Conservation (phyloP, 1,140 invertebrate species). For the Atta cephalotes region DNA sequence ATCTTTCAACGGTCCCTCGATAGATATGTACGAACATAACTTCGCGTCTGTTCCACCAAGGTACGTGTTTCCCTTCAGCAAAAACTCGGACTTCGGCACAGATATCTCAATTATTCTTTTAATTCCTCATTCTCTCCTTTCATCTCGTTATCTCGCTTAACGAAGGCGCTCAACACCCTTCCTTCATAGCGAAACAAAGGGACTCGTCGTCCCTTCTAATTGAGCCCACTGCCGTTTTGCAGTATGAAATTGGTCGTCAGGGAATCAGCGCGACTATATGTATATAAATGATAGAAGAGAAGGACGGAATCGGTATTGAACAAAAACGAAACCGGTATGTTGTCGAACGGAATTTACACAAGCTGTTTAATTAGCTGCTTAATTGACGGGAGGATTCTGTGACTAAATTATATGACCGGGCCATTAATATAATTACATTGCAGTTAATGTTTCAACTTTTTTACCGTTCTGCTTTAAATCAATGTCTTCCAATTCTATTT, state of each 20-base stretch:
- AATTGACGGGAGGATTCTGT: conserved; percentile 18
- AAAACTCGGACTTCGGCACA: neutral
- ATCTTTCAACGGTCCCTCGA: conserved; percentile 10
- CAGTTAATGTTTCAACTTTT: conserved; percentile 21
- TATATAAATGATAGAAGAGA: conserved; percentile 25
- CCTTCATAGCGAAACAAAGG: conserved; percentile 42
- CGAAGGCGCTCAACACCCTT: conserved; percentile 44
- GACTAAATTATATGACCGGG: conserved; percentile 21
- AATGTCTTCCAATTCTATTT: neutral
- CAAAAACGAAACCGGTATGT: conserved; percentile 41
- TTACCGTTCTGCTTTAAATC: neutral
- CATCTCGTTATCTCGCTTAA: conserved; percentile 63
- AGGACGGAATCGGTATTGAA: conserved; percentile 29
- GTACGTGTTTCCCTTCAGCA: neutral
- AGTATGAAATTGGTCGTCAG: conserved; percentile 56
- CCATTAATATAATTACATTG: conserved; percentile 39
- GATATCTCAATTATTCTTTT: conserved; percentile 58
- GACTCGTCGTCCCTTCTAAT: conserved; percentile 51
- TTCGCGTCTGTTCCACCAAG: neutral
- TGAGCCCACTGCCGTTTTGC: conserved; percentile 40
- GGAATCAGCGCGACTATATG: conserved; percentile 45
- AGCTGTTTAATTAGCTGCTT: conserved; percentile 52
- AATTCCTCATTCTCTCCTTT: conserved; percentile 49
- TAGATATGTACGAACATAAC: conserved; percentile 16
- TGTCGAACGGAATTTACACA: conserved; percentile 41